Conservation (phyloP, 1,140 invertebrate genomes). For the Heliconius hewitsoni region DNA sequence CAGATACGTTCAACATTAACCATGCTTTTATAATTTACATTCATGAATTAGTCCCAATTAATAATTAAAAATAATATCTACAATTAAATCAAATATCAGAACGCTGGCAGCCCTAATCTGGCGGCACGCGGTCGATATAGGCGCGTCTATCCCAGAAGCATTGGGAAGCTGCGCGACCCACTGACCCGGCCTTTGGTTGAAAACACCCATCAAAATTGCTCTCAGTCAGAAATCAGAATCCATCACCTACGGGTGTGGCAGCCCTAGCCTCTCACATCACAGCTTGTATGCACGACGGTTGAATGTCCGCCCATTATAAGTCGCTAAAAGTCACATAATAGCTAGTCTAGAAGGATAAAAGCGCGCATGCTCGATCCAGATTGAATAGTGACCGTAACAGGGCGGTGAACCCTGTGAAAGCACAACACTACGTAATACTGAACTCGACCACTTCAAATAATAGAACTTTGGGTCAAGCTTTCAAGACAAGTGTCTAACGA, state of each 20-base stretch:
- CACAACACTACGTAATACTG: constrained; percentile 42
- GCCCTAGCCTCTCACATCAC: constrained; percentile 28
- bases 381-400: constrained; percentile 48
- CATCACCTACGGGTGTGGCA: constrained; percentile 40
- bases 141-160: constrained; percentile 71
- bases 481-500: constrained; percentile 20
- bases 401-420: constrained; percentile 47
- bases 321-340: constrained; percentile 37
- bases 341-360: constrained; percentile 47
- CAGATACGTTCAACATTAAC: background rate
- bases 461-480: constrained; percentile 26
- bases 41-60: background rate
- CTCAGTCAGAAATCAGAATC: constrained; percentile 47
- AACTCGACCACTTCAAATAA: constrained; percentile 32
- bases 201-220: constrained; percentile 59
- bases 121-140: constrained; percentile 75
- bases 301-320: constrained; percentile 35
- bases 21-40: too few species aligned
- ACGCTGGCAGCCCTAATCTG: constrained; percentile 63
- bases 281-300: constrained; percentile 25
- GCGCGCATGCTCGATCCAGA: constrained; percentile 52
- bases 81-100: background rate
- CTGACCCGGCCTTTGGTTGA: constrained; percentile 68
- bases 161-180: constrained; percentile 69
- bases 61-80: background rate